These are phyloP conservation scores for Tribolium freemani DNA, from an alignment of 2,888 invertebrate genomes.

Conservation along the genomic window DNA sequence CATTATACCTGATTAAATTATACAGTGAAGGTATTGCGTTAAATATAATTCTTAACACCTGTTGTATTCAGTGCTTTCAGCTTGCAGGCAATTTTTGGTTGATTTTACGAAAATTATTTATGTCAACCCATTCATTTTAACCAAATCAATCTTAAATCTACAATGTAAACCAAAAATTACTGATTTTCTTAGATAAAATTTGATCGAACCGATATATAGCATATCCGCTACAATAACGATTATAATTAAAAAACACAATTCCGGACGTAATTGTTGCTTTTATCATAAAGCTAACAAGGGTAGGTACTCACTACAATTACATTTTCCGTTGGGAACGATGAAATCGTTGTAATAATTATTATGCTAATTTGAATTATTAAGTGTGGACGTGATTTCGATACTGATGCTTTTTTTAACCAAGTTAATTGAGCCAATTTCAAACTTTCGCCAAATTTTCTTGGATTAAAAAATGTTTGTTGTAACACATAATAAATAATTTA, in stretches of 20 bases:
- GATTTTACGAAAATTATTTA: not conserved
- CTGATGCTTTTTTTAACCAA: conserved; percentile 23
- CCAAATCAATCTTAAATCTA: not conserved
- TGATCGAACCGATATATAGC: not conserved
- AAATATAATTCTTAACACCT: not conserved
- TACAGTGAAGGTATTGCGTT: not conserved
- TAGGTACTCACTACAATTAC: conserved; percentile 10
- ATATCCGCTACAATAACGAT: conserved; percentile 2
- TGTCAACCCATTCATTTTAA: not conserved
- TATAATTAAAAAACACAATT: conserved; percentile 19
- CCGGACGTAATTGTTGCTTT: conserved; percentile 10
- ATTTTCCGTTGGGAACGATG: conserved; percentile 27
- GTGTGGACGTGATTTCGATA: conserved; percentile 31
- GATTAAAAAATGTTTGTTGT: not conserved
- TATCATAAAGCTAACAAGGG: conserved; percentile 14
- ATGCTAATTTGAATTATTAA: conserved; percentile 32
- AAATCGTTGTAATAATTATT: conserved; percentile 28
- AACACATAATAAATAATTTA: conserved; percentile 19
- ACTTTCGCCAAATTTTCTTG: conserved; percentile 2
- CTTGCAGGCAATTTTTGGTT: not conserved
- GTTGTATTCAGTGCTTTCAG: not conserved
- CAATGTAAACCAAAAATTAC: not conserved
- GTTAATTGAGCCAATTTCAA: conserved; percentile 24
- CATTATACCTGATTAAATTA: conserved; percentile 3
- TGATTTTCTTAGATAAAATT: conserved; percentile 18